Base-by-base conservation (phyloP, 1,140 invertebrate genomes). In the Cryptotermes secundus region DNA sequence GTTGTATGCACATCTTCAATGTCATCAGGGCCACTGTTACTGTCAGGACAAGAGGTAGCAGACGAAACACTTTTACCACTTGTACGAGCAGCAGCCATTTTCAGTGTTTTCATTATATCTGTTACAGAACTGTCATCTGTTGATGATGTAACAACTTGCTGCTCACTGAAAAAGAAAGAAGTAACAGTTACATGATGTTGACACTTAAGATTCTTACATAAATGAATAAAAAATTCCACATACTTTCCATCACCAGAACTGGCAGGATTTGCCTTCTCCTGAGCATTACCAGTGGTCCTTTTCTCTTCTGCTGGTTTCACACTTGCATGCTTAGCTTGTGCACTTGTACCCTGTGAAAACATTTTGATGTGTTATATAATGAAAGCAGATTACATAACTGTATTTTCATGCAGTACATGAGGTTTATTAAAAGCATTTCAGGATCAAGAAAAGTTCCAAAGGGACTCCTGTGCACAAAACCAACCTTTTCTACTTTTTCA, bases 401-500 rank as follows among this genome's bases (percentile, higher is more conserved):
- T 49, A 19, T 49, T 19, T 3, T 49, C 22, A 3, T 49, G 45
- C 3, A 49, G 1, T 49, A 38, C 38, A n/a, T n/a, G 4, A 38
- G 4, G 4, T 38, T 38, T 6, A 38, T 6, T 6, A 3, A 49
- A 49, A 49, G 16, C 19, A 49, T 19, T 49, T 49, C 19, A 49
- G 19, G 35, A 34, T 24, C 7, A 26, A 81, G 16, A 36, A 81
- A 81, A 85, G 79, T 38, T 12, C 31, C 79, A 42, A 81, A 16
- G 34, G 80, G 84, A 49, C 12, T 49, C 1, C 10, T 49, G 3
- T 49, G 45, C 45, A 49, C 14, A 49, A 22, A 85, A 85, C 87
- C 90, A 91, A 90, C 93, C 92, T 93, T 90, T 89, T 93, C 91
- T 83, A 93, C 92, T 92, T 92, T 94, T 53, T 90, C 90, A 83